Conservation (phyloP, 2,113 vertebrate species). For the Melospiza melodia region DNA sequence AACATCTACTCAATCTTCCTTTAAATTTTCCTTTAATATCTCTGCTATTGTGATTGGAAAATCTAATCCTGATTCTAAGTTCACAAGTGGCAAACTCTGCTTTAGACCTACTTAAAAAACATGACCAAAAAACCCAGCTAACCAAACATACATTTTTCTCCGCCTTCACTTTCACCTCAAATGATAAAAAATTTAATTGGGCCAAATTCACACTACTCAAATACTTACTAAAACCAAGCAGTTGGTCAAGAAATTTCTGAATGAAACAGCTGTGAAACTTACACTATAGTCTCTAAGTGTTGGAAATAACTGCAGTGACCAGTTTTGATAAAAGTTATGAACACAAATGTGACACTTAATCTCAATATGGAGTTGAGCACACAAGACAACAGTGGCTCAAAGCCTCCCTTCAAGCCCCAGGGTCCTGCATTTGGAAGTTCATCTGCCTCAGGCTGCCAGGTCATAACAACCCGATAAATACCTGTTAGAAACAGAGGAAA, state of each 20-base stretch:
- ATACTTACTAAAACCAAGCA: neutral
- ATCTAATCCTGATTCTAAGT: neutral
- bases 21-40: neutral
- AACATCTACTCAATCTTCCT: neutral
- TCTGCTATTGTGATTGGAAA: neutral
- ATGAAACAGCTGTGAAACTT: neutral
- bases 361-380: neutral
- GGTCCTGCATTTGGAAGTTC: neutral
- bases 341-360: neutral
- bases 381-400: neutral
- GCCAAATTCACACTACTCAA: neutral
- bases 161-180: neutral
- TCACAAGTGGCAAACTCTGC: neutral
- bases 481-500: neutral
- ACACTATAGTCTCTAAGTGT: neutral
- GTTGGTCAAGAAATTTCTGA: neutral
- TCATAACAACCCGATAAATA: neutral
- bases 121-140: neutral
- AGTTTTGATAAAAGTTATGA: neutral
- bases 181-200: neutral
- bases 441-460: neutral
- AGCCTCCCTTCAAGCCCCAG: neutral
- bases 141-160: neutral
- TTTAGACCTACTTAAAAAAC: neutral
- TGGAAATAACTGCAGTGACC: neutral